Conservation (phyloP, 1,140 invertebrate genomes). For the Diuraphis noxia region DNA sequence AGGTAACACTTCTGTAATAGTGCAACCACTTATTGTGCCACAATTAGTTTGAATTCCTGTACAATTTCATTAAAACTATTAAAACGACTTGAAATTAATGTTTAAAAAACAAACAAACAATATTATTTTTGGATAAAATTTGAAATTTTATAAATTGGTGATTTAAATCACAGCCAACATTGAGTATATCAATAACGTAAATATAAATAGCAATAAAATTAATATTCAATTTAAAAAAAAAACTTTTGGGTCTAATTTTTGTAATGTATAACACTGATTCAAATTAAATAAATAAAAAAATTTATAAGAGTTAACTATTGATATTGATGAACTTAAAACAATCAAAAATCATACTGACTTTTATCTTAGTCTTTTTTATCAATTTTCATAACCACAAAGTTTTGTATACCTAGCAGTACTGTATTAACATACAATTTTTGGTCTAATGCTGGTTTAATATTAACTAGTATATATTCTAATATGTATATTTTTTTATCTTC, state of each 20-base stretch:
- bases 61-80: neutral
- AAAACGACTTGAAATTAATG: neutral
- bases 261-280: no score
- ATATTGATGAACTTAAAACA: neutral
- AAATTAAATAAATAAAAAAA: no score
- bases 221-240: no score
- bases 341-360: neutral
- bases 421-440: neutral
- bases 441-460: neutral
- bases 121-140: neutral
- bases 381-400: neutral
- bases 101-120: neutral
- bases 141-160: no score
- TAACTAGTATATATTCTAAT: neutral
- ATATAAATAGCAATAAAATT: no score
- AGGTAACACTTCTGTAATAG: neutral
- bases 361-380: neutral
- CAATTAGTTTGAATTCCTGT: constrained; percentile 26
- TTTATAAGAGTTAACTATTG: neutral
- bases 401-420: neutral
- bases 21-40: constrained; percentile 40
- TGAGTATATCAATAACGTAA: no score
- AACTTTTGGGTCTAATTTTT: no score
- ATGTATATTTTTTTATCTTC: neutral
- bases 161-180: no score